Base-by-base conservation (phyloP, 2,797 vertebrate genomes). In the Spea hammondii region DNA sequence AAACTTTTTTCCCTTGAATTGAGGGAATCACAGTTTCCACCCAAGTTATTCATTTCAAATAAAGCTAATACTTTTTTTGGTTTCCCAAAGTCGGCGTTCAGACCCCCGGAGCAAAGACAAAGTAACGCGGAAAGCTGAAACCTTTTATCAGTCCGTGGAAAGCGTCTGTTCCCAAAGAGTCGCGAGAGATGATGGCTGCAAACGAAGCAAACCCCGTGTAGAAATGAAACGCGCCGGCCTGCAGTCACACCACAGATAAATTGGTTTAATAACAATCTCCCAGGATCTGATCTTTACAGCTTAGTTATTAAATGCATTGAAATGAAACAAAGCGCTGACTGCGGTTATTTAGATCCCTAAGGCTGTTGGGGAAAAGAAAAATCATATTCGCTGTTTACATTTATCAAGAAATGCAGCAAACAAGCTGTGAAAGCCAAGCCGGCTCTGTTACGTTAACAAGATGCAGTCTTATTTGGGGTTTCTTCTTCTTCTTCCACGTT, bases 181-280 rank as follows among this genome's bases (percentile, higher is more conserved):
- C 10, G 65, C 53, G 12, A 49, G 2, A 5, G 4, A 17, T 82
- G 57, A 70, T 50, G 6, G 46, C 72, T 76, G 65, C 64, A 59
- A 72, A 69, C 68, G 53, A 75, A 66, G 0, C 72, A 73, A 51
- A 4, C 79, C 67, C 82, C 14, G 51, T 13, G 62, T 45, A 80
- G 44, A 32, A 64, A 82, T 82, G 73, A 69, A 78, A 66, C 81
- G 6, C 71, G 60, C 65, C 75, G 50, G 69, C 68, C 7, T 8
- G 67, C 82, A 54, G n/a, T 46, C 8, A 17, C 77, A 74, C 70
- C 50, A 65, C 69, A 80, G 59, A 65, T 79, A 77, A 55, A 79
- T 74, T 80, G 73, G 75, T 83, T 83, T 74, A 83, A 83, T 80
- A 77, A 60, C 60, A 67, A 77, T 83, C 82, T 77, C 82, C 47